Base-by-base conservation (phyloP, 2,797 vertebrate species). In the Pempheris klunzingeri region DNA sequence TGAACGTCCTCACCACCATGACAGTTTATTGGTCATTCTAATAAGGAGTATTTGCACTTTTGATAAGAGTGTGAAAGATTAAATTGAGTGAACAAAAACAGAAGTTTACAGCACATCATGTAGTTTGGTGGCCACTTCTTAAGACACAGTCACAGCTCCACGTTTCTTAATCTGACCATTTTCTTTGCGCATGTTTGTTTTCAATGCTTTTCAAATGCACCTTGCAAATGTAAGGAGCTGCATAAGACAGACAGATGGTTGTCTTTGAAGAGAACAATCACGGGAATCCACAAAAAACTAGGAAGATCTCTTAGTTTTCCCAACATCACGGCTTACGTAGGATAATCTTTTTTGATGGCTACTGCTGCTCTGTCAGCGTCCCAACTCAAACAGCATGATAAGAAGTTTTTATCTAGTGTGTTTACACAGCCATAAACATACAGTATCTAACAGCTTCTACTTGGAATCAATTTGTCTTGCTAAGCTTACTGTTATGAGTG, bases 381-480 rank as follows among this genome's bases (percentile, higher is more conserved):
- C 76, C 43, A 52, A 17, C 66, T 49, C 61, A 46, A 32, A 46
- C 77, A 49, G 61, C 2, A 36, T 57, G 74, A 81, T 78, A 71
- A 83, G 59, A 73, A 24, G 61, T 61, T 61, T 71, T 80, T 80
- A 86, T 86, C 85, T 74, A 15, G 44, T 39, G 1, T 83, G 71
- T 82, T 80, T 87, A 84, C 67, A 72, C 62, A 80, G 60, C 55
- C 79, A 67, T 85, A 71, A 80, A 86, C 84, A 84, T 74, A 86
- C 80, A 77, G 81, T 57, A 65, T 46, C 65, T 66, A 50, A 22
- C 60, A 38, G 62, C 86, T 82, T 86, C 77, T 24, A 71, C 53
- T 72, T 13, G 46, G 49, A 72, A 78, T 87, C 85, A 89, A 85
- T 87, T 92, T 88, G 83, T 88, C 74, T 85, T 43, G 32, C 61